Evolutionary conservation across 2,113 vertebrate genomes (phyloP).

Genomic region (Sapayoa aenigma): DNA sequence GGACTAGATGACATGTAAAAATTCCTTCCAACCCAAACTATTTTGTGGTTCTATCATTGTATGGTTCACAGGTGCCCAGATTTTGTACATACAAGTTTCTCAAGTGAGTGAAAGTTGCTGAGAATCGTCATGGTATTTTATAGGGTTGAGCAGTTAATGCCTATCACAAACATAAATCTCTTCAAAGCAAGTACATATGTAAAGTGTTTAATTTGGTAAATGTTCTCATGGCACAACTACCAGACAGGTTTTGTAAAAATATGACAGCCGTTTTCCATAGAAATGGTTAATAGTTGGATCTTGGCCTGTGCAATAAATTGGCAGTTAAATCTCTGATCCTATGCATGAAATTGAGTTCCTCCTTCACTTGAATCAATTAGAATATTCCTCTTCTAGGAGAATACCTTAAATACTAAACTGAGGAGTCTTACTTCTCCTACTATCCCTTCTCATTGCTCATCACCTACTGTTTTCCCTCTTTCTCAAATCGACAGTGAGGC

Average conservation of each 20-base stretch:
- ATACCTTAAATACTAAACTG: not conserved
- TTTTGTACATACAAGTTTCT: not conserved
- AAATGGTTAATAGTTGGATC: not conserved
- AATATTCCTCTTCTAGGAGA: not conserved
- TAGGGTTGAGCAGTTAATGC: not conserved
- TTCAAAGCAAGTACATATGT: not conserved
- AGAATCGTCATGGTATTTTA: not conserved
- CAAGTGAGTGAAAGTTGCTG: not conserved
- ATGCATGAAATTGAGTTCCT: not conserved
- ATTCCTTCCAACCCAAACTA: not conserved
- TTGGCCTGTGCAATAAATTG: not conserved
- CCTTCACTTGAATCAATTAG: not conserved
- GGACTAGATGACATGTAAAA: not conserved
- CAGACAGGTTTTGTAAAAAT: not conserved
- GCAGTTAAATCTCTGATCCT: not conserved
- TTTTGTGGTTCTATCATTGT: not conserved
- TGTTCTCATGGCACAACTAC: not conserved
- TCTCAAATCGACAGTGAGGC: not conserved
- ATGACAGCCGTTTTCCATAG: not conserved
- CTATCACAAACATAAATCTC: not conserved
- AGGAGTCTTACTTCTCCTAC: not conserved
- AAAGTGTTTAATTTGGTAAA: not conserved
- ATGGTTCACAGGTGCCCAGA: not conserved
- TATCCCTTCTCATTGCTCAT: not conserved
- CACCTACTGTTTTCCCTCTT: not conserved